These are phyloP conservation scores for Setophaga kirtlandii DNA, from an alignment of 2,113 vertebrate species.

Conservation along the genomic window DNA sequence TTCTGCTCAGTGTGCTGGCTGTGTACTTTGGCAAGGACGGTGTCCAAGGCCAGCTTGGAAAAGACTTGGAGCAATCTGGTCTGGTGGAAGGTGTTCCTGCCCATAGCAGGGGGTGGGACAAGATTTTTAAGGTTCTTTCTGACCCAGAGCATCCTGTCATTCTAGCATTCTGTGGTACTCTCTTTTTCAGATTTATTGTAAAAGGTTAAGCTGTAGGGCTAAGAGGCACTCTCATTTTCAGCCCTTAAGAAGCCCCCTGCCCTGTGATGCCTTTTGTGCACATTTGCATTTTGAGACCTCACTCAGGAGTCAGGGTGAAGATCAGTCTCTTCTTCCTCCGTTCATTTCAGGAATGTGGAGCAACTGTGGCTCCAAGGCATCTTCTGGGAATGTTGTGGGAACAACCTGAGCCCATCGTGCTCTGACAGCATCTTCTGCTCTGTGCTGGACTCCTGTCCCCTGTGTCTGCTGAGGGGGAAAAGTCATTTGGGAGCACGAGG, in stretches of 20 bases:
- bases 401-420: background rate
- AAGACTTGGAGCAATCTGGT: background rate
- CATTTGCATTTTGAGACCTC: background rate
- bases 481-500: background rate
- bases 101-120: accelerated
- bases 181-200: background rate
- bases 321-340: accelerated
- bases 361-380: background rate
- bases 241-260: background rate
- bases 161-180: background rate
- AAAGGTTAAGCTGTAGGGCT: background rate
- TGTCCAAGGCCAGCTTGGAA: background rate
- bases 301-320: background rate
- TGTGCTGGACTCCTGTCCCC: background rate
- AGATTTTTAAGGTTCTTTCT: background rate
- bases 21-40: background rate
- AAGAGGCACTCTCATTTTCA: background rate
- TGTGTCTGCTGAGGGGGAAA: background rate
- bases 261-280: background rate
- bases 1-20: background rate
- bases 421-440: background rate
- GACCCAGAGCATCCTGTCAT: background rate
- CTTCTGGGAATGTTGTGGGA: background rate
- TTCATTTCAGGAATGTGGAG: background rate
- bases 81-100: background rate